Evolutionary conservation across 2,113 vertebrate species (phyloP), one percentile per base, ranked within the genome.

Genomic region (Bubo bubo): DNA sequence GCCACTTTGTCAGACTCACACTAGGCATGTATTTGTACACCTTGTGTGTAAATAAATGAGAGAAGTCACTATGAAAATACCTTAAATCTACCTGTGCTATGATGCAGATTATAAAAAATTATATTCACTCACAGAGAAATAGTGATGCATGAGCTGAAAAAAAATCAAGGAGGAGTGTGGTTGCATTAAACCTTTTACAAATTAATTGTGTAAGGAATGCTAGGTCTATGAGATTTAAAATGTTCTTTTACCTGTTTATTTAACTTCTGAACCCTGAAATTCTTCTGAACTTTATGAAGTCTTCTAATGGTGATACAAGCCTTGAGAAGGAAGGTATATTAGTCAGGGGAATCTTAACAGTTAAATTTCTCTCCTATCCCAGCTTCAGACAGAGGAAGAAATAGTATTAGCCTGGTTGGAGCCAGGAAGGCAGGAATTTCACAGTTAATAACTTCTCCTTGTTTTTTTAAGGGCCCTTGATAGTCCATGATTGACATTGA

Each of bases 381-480:
- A 47, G 68, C 32, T 88, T 96, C 84, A 96, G 93, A 93, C 90
- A 85, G 92, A 91, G 93, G 87, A 96, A 93, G 89, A 92, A 96
- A 95, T 94, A 93, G 60, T 92, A 72, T 95, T 96, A 96, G 96
- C 77, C 87, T 60, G 39, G 39, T 93, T 96, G 96, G 92, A 97
- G 96, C 90, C 95, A 87, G 96, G 96, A 96, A 95, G 58, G 96
- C 62, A 94, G 87, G 95, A 96, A 96, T 97, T 97, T 94, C 92
- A 87, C 96, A 96, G 96, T 94, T 96, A 96, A 93, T 96, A 96
- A 97, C 88, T 86, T 83, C 79, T 70, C 68, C 34, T 95, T 96
- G 90, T 94, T 97, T 93, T 93, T 97, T 67, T 66, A 95, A 94
- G 82, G 72, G 62, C 96, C 59, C 94, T 86, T 80, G 94, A 67